Percentiles rank a stretch among this genome's conserved stretches.
These are phyloP conservation scores for Drosophila austrosaltans DNA, from an alignment of 2,888 invertebrate species.

Conservation along the genomic window DNA sequence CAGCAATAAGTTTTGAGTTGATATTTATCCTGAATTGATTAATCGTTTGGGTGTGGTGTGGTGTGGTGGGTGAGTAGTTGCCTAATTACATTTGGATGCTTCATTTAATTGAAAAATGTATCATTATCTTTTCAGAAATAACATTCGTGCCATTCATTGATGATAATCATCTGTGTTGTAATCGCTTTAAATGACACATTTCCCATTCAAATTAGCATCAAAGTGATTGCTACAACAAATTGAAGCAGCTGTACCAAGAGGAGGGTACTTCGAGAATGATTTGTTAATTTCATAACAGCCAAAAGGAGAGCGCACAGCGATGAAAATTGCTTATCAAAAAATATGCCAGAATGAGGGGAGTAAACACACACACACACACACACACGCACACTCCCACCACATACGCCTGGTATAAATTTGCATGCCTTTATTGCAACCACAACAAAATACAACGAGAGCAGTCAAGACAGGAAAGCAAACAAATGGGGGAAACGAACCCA, in stretches of 20 bases:
- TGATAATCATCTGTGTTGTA: conserved; percentile 66
- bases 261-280: conserved; percentile 48
- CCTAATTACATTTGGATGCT: conserved; percentile 6
- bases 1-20: neutral
- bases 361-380: conserved; percentile 23
- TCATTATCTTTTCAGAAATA: conserved; percentile 3
- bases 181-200: conserved; percentile 68
- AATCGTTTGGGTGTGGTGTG: conserved; percentile 6
- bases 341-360: conserved; percentile 30
- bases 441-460: conserved; percentile 39
- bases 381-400: neutral
- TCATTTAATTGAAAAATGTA: conserved; percentile 14
- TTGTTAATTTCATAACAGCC: conserved; percentile 74
- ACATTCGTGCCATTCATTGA: conserved; percentile 43
- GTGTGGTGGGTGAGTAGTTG: neutral
- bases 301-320: conserved; percentile 39
- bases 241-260: conserved; percentile 42
- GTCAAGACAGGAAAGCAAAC: conserved; percentile 46
- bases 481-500: conserved; percentile 35
- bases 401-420: conserved; percentile 64
- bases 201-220: conserved; percentile 74
- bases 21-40: conserved; percentile 3
- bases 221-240: conserved; percentile 59
- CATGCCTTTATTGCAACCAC: conserved; percentile 78
- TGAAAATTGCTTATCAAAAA: conserved; percentile 76